These are phyloP conservation scores for Ormia ochracea DNA, from an alignment of 2,888 invertebrate species.

Conservation along the genomic window DNA sequence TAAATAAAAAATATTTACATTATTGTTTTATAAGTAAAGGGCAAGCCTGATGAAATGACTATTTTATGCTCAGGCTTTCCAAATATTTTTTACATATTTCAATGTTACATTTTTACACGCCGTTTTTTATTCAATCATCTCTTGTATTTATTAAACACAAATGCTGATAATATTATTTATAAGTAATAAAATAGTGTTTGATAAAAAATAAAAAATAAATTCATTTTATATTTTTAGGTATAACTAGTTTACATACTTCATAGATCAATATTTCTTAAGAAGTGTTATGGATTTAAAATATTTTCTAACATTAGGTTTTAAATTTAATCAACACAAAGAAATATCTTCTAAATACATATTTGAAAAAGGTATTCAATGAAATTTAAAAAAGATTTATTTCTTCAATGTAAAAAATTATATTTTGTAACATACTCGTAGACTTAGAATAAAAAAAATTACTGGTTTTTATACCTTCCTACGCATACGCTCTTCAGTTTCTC, in stretches of 20 bases:
- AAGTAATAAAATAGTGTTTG: conserved; percentile 23
- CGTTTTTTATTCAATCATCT: conserved; percentile 32
- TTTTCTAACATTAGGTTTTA: conserved; percentile 36
- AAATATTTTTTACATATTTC: conserved; percentile 32
- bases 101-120: conserved; percentile 33
- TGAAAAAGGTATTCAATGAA: conserved; percentile 25
- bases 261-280: conserved; percentile 22
- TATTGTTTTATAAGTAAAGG: conserved; percentile 33
- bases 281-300: conserved; percentile 30
- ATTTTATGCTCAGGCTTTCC: conserved; percentile 37
- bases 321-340: conserved; percentile 52
- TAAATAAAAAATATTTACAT: conserved; percentile 57
- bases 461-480: conserved; percentile 60
- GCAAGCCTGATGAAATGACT: conserved; percentile 42
- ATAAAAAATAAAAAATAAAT: conserved; percentile 44
- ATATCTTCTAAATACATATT: conserved; percentile 32
- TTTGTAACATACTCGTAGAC: conserved; percentile 48
- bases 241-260: conserved; percentile 42
- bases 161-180: conserved; percentile 9
- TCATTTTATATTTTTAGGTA: conserved; percentile 57
- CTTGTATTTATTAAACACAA: conserved; percentile 38
- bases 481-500: conserved; percentile 65
- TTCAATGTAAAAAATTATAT: conserved; percentile 38
- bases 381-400: conserved; percentile 25
- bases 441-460: conserved; percentile 29